Evolutionary conservation across 2,888 invertebrate species (phyloP).

Genomic region (Conomelus anceps): DNA sequence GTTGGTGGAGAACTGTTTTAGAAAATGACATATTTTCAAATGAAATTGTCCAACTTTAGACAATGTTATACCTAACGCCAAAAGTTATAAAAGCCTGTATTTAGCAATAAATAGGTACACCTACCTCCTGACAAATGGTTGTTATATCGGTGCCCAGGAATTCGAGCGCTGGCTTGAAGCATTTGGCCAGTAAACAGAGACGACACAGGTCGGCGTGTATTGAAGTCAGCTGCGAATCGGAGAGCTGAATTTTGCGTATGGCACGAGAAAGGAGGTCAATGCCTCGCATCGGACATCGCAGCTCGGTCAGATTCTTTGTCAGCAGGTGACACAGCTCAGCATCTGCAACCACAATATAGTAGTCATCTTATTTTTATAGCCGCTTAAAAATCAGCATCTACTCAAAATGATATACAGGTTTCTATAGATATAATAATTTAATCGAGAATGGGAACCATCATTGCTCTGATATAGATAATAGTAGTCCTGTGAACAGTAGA

Average conservation of each 20-base stretch:
- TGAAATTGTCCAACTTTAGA: too few relatives aligned
- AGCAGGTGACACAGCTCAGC: slow-evolving; percentile 82
- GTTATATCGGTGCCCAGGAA: slow-evolving; percentile 87
- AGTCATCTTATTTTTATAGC: too few relatives aligned
- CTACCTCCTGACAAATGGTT: slow-evolving; percentile 54
- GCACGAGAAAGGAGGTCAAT: slow-evolving; percentile 75
- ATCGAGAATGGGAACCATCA: too few relatives aligned
- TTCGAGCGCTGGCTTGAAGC: slow-evolving; percentile 83
- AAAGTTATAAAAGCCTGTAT: too few relatives aligned
- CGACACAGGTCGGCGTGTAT: slow-evolving; percentile 92
- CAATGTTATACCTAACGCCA: too few relatives aligned
- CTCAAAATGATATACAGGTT: too few relatives aligned
- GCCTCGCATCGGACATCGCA: slow-evolving; percentile 72
- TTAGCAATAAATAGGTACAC: neutral
- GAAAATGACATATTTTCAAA: too few relatives aligned
- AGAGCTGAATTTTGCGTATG: slow-evolving; percentile 78
- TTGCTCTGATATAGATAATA: too few relatives aligned
- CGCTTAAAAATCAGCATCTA: too few relatives aligned
- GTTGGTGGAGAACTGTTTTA: too few relatives aligned
- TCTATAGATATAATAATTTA: too few relatives aligned
- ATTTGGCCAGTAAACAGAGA: slow-evolving; percentile 82
- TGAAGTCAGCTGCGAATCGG: slow-evolving; percentile 85
- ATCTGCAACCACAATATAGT: slow-evolving; percentile 50
- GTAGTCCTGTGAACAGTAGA: too few relatives aligned
- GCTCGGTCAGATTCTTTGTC: slow-evolving; percentile 69